Percentiles rank a stretch among this genome's conserved stretches.
phyloP scores from a whole-genome alignment of 1,140 invertebrate genomes.

The Scaptomyza graminum region DNA sequence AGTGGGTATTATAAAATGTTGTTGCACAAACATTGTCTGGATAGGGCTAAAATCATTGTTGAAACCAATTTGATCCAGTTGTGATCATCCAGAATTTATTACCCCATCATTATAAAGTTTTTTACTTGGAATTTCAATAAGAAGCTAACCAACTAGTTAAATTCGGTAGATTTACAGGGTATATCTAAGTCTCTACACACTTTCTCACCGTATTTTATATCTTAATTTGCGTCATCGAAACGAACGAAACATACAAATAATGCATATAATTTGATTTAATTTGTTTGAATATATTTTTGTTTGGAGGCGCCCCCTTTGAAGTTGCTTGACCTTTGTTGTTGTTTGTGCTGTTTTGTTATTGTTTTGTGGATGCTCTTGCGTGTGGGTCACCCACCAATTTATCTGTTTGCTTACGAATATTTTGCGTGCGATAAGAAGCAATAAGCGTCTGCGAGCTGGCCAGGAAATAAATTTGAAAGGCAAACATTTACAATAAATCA shows the following conservation, averaged over 20 bases:
- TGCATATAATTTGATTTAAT: constrained; percentile 20
- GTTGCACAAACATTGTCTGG: too few species aligned
- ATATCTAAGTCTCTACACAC: neutral
- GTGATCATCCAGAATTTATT: too few species aligned
- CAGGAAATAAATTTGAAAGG: neutral
- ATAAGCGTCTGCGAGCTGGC: constrained; percentile 25
- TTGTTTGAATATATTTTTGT: constrained; percentile 8
- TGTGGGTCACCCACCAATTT: constrained; percentile 30
- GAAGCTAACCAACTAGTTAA: too few species aligned
- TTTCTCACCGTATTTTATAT: neutral
- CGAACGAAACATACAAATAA: constrained; percentile 16
- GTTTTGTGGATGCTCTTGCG: constrained; percentile 21
- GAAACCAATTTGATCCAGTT: too few species aligned
- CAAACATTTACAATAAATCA: constrained; percentile 31
- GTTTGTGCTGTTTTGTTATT: constrained; percentile 20
- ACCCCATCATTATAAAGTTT: too few species aligned
- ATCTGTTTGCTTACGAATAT: constrained; percentile 24
- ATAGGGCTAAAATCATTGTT: too few species aligned
- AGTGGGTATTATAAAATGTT: neutral
- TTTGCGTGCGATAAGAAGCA: constrained; percentile 33
- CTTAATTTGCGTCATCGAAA: constrained; percentile 36
- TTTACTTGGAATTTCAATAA: too few species aligned
- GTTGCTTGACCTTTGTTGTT: constrained; percentile 38
- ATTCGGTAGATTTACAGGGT: neutral
- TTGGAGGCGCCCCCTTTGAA: constrained; percentile 34